Base-by-base conservation (phyloP, 2,113 vertebrate species). In the Dolichallabes microphthalmus region DNA sequence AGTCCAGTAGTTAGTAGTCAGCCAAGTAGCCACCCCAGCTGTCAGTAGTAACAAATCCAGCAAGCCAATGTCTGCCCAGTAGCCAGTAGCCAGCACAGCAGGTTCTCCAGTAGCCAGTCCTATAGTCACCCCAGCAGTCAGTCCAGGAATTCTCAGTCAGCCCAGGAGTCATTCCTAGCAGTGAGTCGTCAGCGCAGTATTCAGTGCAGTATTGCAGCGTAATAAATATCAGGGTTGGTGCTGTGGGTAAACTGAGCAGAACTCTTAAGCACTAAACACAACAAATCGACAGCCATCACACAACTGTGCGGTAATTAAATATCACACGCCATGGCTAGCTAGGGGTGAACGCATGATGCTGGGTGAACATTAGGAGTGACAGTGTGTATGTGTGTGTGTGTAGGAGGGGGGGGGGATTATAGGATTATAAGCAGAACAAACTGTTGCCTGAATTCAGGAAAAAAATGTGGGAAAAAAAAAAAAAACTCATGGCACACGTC, bases 391-490 rank as follows among this genome's bases (percentile, higher is more conserved):
- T 22, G 45, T 64, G 80, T 81, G 39, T 22, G 45, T 45, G 7
- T 8, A 45, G 7, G 45, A 7, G 45, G 45, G 4, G 35, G 35
- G 45, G 15, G 19, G 35, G 80, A 82, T 82, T 82, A 68, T 25
- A 60, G 55, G 53, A 82, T 66, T 64, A 66, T 17, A 82, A 68
- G 68, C 53, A 68, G 52, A 22, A 61, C 76, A 79, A 79, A 79
- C 76, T 58, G 55, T 55, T 82, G 60, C 63, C 55, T 68, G 39
- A 53, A 82, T 53, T 32, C 9, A n/a, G 25, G 13, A 15, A 20
- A 20, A 20, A 15, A 20, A 20, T 35, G 32, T 35, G 32, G 32
- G 22, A 12, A 13, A 6, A 13, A 25, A 25, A 15, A 57, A 71
- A 50, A 66, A 64, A 53, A 53, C 20, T 15, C 60, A 32, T 22